A percentile compares a stretch with the other conserved stretches of the same genome.
Evolutionary conservation across 1,140 invertebrate genomes (phyloP).

Genomic region (Potamilus streckersoni): DNA sequence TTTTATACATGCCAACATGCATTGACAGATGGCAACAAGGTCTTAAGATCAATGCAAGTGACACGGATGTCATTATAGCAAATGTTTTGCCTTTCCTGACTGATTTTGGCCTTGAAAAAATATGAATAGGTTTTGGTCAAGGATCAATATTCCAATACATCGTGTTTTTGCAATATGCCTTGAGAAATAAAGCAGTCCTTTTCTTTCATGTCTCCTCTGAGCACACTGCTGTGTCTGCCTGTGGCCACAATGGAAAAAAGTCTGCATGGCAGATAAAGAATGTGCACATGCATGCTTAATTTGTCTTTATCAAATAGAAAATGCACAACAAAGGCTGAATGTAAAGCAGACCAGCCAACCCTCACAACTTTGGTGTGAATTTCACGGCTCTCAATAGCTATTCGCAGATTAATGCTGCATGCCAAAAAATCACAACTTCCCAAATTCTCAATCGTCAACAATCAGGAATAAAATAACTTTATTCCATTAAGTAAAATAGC

Average conservation of each 20-base stretch:
- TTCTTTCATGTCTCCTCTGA: constrained; percentile 41
- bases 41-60: background rate
- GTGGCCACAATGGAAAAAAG: constrained; percentile 30
- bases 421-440: too few species aligned
- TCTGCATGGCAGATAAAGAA: constrained; percentile 19
- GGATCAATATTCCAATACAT: constrained; percentile 23
- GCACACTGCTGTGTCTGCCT: constrained; percentile 34
- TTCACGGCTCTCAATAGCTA: too few species aligned
- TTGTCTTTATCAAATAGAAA: too few species aligned
- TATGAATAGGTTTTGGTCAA: constrained; percentile 40
- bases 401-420: too few species aligned
- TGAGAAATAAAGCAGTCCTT: constrained; percentile 32
- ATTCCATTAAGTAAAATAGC: too few species aligned
- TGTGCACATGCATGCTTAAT: background rate
- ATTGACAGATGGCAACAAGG: too few species aligned
- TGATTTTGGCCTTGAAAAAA: constrained; percentile 21
- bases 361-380: too few species aligned
- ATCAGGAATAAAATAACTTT: too few species aligned
- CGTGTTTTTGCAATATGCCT: constrained; percentile 1
- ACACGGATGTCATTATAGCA: background rate
- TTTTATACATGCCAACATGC: too few species aligned
- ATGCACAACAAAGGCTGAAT: too few species aligned
- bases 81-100: background rate
- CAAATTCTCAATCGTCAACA: too few species aligned
- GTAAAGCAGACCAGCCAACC: too few species aligned